phyloP scores from a whole-genome alignment of 2,888 invertebrate genomes.

The Coremacera marginata region DNA sequence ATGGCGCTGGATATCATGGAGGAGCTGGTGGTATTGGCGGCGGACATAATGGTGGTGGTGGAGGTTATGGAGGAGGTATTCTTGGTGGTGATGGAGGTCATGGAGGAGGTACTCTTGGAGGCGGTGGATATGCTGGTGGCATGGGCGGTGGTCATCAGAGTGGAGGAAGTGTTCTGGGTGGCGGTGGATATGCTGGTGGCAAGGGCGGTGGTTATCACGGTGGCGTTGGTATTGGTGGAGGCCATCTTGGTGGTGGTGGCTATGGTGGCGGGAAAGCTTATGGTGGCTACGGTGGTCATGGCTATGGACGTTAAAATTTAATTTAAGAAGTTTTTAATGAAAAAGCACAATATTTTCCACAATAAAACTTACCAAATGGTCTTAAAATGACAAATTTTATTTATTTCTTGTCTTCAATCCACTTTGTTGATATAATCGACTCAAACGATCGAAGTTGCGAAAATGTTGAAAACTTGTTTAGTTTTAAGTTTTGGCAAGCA shows the following conservation, averaged over 20 bases:
- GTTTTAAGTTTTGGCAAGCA: too few relatives aligned
- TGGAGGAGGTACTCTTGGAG: constrained; percentile 28
- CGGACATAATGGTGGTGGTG: too few relatives aligned
- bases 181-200: constrained; percentile 22
- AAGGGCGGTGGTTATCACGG: constrained; percentile 10
- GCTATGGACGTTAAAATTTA: background rate
- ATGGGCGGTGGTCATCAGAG: constrained; percentile 35
- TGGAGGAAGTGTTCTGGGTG: constrained; percentile 21
- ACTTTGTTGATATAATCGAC: too few relatives aligned
- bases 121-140: too few relatives aligned
- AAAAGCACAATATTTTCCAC: background rate
- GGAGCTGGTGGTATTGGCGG: constrained; percentile 39
- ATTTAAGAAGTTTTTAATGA: background rate
- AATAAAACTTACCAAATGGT: too few relatives aligned
- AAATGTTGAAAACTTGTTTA: too few relatives aligned
- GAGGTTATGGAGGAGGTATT: constrained; percentile 6
- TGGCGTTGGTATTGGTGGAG: constrained; percentile 10
- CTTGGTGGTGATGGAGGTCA: constrained; percentile 35
- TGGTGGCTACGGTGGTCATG: constrained; percentile 12
- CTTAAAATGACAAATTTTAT: too few relatives aligned
- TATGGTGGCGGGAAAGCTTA: constrained; percentile 32
- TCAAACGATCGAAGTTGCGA: too few relatives aligned
- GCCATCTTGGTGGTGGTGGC: constrained; percentile 12
- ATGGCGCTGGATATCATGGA: constrained; percentile 43
- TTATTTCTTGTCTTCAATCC: too few relatives aligned